A percentile compares a stretch with the other conserved stretches of the same genome.
Evolutionary conservation across 2,888 invertebrate species (phyloP).

Genomic region (Tholera decimalis): DNA sequence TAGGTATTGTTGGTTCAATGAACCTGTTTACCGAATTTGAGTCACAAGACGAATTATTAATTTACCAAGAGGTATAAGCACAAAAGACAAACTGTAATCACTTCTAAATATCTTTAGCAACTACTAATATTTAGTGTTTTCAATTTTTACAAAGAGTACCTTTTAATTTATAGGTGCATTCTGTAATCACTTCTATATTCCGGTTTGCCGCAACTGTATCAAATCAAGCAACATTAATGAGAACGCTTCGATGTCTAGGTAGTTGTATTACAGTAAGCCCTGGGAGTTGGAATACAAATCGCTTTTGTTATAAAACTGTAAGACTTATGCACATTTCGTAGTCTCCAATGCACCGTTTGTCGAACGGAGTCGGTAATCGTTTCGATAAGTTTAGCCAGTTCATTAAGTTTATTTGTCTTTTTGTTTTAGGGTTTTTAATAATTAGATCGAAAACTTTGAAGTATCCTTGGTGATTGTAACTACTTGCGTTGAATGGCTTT

Average conservation of each 20-base stretch:
- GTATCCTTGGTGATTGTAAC: no score
- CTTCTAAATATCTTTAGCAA: no score
- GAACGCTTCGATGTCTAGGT: constrained; percentile 39
- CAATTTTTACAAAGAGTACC: no score
- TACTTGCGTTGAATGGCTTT: no score
- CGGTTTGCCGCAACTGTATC: constrained; percentile 6
- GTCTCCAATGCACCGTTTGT: constrained; percentile 71
- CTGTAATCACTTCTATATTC: no score
- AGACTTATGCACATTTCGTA: constrained; percentile 76
- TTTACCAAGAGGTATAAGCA: no score
- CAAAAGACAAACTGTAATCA: no score
- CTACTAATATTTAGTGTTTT: no score
- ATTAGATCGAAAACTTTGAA: background rate
- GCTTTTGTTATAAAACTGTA: constrained; percentile 86
- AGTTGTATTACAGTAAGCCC: constrained; percentile 49
- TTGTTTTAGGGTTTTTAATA: background rate
- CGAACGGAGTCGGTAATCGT: constrained; percentile 56
- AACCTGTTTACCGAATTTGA: no score
- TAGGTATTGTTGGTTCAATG: no score
- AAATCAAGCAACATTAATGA: constrained; percentile 4
- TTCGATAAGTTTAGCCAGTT: constrained; percentile 18
- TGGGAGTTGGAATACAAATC: constrained; percentile 85
- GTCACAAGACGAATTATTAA: no score
- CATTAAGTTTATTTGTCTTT: constrained; percentile 1
- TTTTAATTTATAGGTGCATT: no score